These are phyloP conservation scores for Todus mexicanus DNA, from an alignment of 2,797 vertebrate species.

Conservation along the genomic window DNA sequence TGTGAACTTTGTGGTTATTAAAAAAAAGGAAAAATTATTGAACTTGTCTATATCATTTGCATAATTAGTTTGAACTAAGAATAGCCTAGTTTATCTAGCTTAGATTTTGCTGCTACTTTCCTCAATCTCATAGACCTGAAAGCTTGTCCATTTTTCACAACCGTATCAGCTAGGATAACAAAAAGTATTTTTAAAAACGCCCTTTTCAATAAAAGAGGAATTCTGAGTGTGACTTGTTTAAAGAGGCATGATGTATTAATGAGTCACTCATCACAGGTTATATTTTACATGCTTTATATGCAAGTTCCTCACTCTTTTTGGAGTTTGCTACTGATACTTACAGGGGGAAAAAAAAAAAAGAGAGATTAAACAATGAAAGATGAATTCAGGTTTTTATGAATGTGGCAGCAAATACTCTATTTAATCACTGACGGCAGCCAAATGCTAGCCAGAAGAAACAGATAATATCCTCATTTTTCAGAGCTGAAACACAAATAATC, in stretches of 20 bases:
- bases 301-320: neutral
- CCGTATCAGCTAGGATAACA: neutral
- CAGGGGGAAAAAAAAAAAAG: neutral
- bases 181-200: neutral
- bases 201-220: neutral
- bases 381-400: neutral
- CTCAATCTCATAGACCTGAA: neutral
- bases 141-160: neutral
- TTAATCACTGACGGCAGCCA: neutral
- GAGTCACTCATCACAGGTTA: neutral
- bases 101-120: neutral
- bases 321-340: neutral
- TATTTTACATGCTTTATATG: neutral
- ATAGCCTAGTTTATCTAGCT: neutral
- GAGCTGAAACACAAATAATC: neutral
- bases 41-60: slow-evolving; percentile 1
- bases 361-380: neutral
- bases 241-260: neutral
- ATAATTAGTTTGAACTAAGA: slow-evolving; percentile 31
- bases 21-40: slow-evolving; percentile 15
- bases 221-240: neutral
- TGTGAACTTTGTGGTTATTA: slow-evolving; percentile 21
- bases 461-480: neutral
- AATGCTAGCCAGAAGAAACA: neutral
- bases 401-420: neutral